phyloP scores from a whole-genome alignment of 2,113 vertebrate species.

The Lates calcarifer region DNA sequence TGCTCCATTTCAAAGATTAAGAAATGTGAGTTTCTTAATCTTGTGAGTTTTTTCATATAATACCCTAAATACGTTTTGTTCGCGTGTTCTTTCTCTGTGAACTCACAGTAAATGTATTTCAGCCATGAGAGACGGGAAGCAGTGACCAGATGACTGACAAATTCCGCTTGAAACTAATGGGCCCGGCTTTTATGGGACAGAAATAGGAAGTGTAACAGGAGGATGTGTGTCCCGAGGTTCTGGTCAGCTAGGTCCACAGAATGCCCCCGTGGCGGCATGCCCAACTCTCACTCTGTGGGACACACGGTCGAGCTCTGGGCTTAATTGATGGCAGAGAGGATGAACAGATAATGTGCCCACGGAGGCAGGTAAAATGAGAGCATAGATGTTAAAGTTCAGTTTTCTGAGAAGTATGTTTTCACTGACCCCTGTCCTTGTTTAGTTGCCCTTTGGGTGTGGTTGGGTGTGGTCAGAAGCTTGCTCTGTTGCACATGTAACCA shows the following conservation, averaged over 20 bases:
- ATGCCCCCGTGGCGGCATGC: constrained; percentile 60
- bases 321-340: constrained; percentile 60
- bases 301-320: constrained; percentile 36
- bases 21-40: background rate
- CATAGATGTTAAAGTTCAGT: constrained; percentile 2
- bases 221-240: constrained; percentile 65
- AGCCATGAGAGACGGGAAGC: background rate
- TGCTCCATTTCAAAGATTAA: background rate
- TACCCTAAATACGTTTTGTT: background rate
- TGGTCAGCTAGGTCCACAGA: constrained; percentile 68
- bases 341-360: constrained; percentile 60
- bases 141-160: constrained; percentile 21
- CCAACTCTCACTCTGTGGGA: constrained; percentile 57
- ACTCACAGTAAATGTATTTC: background rate
- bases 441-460: background rate
- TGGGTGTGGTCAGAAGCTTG: constrained; percentile 31
- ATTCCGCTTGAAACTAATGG: constrained; percentile 50
- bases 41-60: background rate
- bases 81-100: background rate
- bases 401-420: background rate
- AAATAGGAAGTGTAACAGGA: constrained; percentile 73
- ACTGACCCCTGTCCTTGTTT: background rate
- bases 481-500: background rate
- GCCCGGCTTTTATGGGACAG: constrained; percentile 52
- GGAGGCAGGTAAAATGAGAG: constrained; percentile 34